Conservation (phyloP, 2,113 vertebrate species). For the Odobenus rosmarus region DNA sequence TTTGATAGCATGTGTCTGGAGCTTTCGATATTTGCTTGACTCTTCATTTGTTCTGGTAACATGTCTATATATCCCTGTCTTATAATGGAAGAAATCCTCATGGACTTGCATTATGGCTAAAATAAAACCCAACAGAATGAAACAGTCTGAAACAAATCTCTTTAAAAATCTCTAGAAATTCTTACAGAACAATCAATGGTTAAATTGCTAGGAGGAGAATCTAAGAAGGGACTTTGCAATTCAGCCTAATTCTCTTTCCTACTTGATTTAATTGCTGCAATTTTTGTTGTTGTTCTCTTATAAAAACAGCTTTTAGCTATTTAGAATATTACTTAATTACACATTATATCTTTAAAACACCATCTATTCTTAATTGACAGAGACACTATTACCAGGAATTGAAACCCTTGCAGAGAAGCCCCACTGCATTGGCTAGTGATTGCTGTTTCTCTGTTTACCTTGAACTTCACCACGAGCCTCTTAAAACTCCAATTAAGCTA, state of each 20-base stretch:
- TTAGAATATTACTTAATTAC: background rate
- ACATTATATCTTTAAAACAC: background rate
- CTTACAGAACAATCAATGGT: background rate
- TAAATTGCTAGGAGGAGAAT: background rate
- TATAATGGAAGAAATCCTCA: conserved; percentile 89
- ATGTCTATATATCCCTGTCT: conserved; percentile 86
- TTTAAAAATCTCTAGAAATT: background rate
- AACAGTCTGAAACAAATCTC: background rate
- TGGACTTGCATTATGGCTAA: conserved; percentile 88
- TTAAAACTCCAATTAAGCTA: background rate
- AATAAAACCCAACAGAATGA: conserved; percentile 63
- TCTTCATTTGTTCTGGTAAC: conserved; percentile 48
- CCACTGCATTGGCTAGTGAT: background rate
- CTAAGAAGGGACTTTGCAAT: background rate
- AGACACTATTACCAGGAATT: background rate
- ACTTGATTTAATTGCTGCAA: background rate
- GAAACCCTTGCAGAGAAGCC: background rate
- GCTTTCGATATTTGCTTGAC: conserved; percentile 68
- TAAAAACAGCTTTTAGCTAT: background rate
- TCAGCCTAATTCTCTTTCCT: background rate
- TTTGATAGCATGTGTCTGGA: conserved; percentile 87
- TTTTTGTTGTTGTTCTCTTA: background rate
- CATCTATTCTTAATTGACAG: background rate
- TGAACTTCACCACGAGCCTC: background rate
- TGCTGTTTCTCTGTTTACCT: background rate